Conservation (phyloP, 2,113 vertebrate genomes). For the Menidia beryllina region DNA sequence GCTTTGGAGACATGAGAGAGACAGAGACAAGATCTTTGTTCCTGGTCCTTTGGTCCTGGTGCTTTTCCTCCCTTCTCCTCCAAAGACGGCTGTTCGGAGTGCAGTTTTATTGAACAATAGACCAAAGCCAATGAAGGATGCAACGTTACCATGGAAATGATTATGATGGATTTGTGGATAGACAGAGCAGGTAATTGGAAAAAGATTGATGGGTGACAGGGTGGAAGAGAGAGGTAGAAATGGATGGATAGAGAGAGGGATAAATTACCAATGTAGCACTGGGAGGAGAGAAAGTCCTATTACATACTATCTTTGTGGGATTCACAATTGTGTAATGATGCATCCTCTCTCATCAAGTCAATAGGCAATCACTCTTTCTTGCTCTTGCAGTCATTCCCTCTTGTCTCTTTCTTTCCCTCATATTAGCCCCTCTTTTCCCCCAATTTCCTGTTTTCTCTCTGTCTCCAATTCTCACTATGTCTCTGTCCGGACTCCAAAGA, state of each 20-base stretch:
- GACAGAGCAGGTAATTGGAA: constrained; percentile 87
- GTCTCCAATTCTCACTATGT: constrained; percentile 31
- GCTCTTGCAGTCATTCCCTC: constrained; percentile 54
- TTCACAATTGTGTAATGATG: constrained; percentile 81
- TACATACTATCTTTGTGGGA: constrained; percentile 78
- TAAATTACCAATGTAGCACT: constrained; percentile 72
- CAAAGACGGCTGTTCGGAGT: constrained; percentile 65
- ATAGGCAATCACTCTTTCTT: constrained; percentile 71
- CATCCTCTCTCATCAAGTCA: constrained; percentile 74
- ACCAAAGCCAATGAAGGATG: constrained; percentile 77
- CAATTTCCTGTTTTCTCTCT: constrained; percentile 43
- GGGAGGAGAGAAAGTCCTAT: constrained; percentile 73
- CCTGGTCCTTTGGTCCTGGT: too few relatives aligned
- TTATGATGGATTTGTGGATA: constrained; percentile 85
- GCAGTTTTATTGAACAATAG: constrained; percentile 80
- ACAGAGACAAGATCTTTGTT: constrained; percentile 50
- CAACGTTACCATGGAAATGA: constrained; percentile 84
- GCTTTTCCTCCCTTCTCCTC: constrained; percentile 35
- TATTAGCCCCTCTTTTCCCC: constrained; percentile 30
- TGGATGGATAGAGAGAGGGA: constrained; percentile 65
- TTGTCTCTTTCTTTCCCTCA: constrained; percentile 36
- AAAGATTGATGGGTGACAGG: constrained; percentile 85
- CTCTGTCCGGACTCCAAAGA: constrained; percentile 35
- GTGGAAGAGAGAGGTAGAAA: constrained; percentile 66
- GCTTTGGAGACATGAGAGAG: constrained; percentile 39